Evolutionary conservation across 2,888 invertebrate genomes (phyloP).

Genomic region (Chelonus formosanus): DNA sequence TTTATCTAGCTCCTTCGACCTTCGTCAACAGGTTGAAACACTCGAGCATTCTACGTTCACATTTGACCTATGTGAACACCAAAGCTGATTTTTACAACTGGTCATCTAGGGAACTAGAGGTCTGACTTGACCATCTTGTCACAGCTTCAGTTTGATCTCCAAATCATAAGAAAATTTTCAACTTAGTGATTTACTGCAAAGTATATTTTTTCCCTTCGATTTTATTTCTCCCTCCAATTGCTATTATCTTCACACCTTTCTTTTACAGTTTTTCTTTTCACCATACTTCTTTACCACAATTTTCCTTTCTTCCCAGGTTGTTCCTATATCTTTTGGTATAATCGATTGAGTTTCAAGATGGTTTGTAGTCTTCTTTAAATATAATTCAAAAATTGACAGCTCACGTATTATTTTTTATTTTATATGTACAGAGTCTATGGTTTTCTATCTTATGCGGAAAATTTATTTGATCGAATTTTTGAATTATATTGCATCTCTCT

Average conservation of each 20-base stretch:
- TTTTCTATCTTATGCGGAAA: neutral
- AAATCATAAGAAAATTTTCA: conserved; percentile 24
- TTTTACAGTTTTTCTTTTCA: conserved; percentile 9
- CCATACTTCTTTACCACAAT: neutral
- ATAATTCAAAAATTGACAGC: conserved; percentile 10
- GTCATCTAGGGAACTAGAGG: too few relatives aligned
- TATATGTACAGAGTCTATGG: neutral
- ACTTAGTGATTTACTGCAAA: conserved; percentile 32
- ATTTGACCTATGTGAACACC: too few relatives aligned
- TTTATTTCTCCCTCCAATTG: neutral
- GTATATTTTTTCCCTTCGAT: conserved; percentile 16
- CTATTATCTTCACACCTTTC: conserved; percentile 1
- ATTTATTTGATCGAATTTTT: conserved; percentile 11
- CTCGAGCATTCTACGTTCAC: too few relatives aligned
- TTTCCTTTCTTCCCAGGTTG: neutral
- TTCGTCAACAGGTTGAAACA: too few relatives aligned
- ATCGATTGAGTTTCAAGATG: neutral
- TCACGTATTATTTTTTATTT: neutral
- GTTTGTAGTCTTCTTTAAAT: conserved; percentile 6
- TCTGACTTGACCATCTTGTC: too few relatives aligned
- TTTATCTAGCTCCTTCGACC: too few relatives aligned
- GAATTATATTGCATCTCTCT: neutral
- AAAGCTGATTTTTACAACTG: too few relatives aligned
- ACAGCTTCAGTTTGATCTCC: neutral
- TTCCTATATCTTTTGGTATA: conserved; percentile 5